phyloP scores from a whole-genome alignment of 2,797 vertebrate genomes.

The Enteromius afrohamiltoni region DNA sequence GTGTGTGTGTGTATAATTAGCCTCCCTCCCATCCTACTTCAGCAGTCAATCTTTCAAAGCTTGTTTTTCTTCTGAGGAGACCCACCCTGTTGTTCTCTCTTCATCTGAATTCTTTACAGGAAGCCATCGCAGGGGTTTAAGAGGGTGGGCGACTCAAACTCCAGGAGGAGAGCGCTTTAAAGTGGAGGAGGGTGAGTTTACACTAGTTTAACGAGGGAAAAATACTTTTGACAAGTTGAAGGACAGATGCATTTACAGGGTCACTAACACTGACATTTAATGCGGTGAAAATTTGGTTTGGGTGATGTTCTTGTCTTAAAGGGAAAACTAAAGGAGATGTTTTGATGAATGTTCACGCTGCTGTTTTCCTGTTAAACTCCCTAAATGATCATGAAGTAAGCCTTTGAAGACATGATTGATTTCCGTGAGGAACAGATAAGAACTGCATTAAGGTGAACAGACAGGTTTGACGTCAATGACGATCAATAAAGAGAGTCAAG shows the following conservation, averaged over 20 bases:
- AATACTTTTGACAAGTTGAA: conserved; percentile 17
- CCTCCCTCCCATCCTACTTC: conserved; percentile 35
- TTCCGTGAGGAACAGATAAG: background rate
- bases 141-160: conserved; percentile 62
- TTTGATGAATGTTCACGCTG: conserved; percentile 6
- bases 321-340: background rate
- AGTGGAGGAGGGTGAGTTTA: conserved; percentile 23
- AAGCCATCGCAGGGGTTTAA: conserved; percentile 52
- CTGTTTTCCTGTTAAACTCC: background rate
- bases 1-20: conserved; percentile 42
- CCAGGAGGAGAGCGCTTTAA: conserved; percentile 22
- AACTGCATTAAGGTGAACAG: background rate
- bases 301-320: background rate
- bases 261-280: background rate
- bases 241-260: conserved; percentile 3
- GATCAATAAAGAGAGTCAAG: background rate
- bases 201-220: conserved; percentile 11
- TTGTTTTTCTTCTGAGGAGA: conserved; percentile 64
- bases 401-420: background rate
- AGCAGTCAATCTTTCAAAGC: conserved; percentile 64
- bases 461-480: background rate
- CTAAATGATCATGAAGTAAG: background rate
- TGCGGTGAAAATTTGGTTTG: background rate
- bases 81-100: conserved; percentile 57
- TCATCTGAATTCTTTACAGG: conserved; percentile 59